phyloP scores from a whole-genome alignment of 2,113 vertebrate genomes.

The Otolemur garnettii region DNA sequence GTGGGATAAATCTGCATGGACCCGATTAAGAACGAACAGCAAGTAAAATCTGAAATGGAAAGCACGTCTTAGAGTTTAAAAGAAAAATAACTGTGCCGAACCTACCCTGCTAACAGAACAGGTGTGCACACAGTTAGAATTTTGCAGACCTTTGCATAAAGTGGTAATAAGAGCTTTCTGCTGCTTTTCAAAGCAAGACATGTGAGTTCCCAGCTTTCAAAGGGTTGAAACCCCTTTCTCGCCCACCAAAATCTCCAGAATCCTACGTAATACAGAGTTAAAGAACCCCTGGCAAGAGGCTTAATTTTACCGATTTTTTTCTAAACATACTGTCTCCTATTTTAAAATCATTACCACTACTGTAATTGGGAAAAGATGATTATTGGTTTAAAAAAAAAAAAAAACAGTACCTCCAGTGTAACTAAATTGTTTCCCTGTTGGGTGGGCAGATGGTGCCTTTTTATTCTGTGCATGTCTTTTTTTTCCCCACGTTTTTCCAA shows the following conservation, averaged over 20 bases:
- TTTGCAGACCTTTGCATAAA: constrained; percentile 34
- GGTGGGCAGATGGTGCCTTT: background rate
- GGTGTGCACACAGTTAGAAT: constrained; percentile 8
- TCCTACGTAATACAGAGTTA: background rate
- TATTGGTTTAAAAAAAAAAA: background rate
- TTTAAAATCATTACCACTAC: constrained; percentile 2
- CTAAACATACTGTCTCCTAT: background rate
- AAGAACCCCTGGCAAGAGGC: background rate
- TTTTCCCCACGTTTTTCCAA: background rate
- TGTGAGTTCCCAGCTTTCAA: background rate
- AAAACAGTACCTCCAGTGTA: background rate
- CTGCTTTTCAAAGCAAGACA: constrained; percentile 58
- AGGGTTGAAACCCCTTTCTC: background rate
- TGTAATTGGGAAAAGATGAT: background rate
- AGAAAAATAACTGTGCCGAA: constrained; percentile 5
- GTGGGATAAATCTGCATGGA: background rate
- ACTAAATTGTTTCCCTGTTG: background rate
- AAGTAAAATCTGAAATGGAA: constrained; percentile 19
- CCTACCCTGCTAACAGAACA: constrained; percentile 43
- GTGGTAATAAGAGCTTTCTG: background rate
- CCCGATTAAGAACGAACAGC: background rate
- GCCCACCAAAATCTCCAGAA: background rate
- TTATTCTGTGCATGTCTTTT: background rate
- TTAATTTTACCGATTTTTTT: background rate
- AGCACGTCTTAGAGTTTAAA: background rate